Percentiles rank a stretch among this genome's conserved stretches.
Evolutionary conservation across 2,888 invertebrate species (phyloP).

Genomic region (Rotaria socialis): DNA sequence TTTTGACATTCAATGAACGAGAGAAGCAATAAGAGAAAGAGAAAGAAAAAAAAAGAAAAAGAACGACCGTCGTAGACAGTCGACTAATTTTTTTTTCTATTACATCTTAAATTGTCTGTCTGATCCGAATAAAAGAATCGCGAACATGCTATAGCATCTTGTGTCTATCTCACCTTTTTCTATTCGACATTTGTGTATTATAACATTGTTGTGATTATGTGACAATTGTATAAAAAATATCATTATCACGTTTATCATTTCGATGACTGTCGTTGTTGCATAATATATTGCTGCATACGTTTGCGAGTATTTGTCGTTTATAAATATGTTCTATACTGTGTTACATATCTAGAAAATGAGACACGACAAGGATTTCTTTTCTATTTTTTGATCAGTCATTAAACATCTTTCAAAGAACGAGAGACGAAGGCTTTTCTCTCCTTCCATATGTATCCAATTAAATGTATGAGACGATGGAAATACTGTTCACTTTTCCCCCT

Average conservation of each 20-base stretch:
- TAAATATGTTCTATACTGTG: background rate
- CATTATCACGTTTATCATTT: background rate
- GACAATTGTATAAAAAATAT: background rate
- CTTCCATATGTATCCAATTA: constrained; percentile 6
- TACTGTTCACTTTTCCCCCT: background rate
- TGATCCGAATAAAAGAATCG: background rate
- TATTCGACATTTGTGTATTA: background rate
- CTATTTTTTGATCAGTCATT: background rate
- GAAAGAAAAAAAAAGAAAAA: background rate
- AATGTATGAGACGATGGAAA: background rate
- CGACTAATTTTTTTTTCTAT: constrained; percentile 15
- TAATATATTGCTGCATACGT: background rate
- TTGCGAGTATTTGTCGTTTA: background rate
- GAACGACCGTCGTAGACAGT: background rate
- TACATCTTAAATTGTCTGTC: constrained; percentile 3
- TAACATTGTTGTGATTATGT: background rate
- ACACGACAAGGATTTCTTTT: background rate
- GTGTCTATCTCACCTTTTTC: constrained; percentile 13
- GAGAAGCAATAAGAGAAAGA: background rate
- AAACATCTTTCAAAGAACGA: background rate
- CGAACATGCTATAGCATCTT: background rate
- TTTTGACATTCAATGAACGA: constrained; percentile 8
- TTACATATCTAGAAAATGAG: background rate
- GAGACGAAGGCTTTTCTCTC: background rate
- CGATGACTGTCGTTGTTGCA: background rate